phyloP scores from a whole-genome alignment of 1,140 invertebrate species.

The Venustaconcha ellipsiformis region DNA sequence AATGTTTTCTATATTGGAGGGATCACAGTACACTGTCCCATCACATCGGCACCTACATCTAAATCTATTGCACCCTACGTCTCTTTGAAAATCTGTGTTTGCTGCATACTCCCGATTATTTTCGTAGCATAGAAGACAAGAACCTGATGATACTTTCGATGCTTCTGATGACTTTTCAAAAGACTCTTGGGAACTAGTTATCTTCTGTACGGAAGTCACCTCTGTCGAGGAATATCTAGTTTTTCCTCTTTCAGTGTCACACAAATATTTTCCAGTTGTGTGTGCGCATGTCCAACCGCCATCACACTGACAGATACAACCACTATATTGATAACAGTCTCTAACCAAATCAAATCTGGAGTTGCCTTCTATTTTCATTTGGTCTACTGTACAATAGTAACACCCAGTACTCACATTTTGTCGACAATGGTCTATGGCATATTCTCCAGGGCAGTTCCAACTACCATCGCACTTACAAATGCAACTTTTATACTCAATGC shows the following conservation, averaged over 20 bases:
- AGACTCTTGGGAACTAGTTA: too few species aligned
- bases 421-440: constrained; percentile 37
- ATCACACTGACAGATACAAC: constrained; percentile 43
- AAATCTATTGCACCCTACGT: constrained; percentile 36
- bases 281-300: constrained; percentile 47
- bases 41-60: constrained; percentile 42
- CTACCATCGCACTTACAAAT: constrained; percentile 44
- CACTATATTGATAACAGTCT: constrained; percentile 39
- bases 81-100: constrained; percentile 27
- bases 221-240: too few species aligned
- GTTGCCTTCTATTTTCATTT: constrained; percentile 37
- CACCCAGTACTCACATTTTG: constrained; percentile 12
- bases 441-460: constrained; percentile 45
- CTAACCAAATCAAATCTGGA: constrained; percentile 42
- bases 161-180: background rate
- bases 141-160: background rate
- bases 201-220: too few species aligned
- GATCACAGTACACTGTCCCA: constrained; percentile 36
- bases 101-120: constrained; percentile 27
- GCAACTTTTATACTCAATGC: constrained; percentile 40
- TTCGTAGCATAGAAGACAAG: constrained; percentile 4
- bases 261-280: constrained; percentile 34
- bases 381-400: constrained; percentile 34
- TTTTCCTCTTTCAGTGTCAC: constrained; percentile 6
- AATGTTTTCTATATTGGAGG: constrained; percentile 29